Percentiles rank a stretch among this genome's conserved stretches.
Evolutionary conservation across 2,888 invertebrate species (phyloP).

Genomic region (Euspilapteryx auroguttella): DNA sequence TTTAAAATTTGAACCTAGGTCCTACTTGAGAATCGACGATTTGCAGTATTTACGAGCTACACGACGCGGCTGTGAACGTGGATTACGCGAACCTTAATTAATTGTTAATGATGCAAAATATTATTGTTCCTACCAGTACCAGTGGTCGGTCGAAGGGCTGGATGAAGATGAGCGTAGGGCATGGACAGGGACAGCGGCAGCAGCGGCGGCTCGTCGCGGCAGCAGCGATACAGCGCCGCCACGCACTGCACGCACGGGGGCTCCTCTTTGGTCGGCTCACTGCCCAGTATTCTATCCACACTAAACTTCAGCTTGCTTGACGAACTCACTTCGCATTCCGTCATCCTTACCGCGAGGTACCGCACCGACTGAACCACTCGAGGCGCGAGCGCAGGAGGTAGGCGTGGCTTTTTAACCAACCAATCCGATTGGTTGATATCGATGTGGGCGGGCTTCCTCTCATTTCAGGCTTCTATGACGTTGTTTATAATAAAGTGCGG

Average conservation of each 20-base stretch:
- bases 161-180: conserved; percentile 43
- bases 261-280: conserved; percentile 31
- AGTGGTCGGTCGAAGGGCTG: conserved; percentile 43
- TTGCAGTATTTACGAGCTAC: no score
- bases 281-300: conserved; percentile 68
- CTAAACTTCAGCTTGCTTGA: conserved; percentile 66
- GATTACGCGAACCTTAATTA: no score
- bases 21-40: no score
- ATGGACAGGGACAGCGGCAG: conserved; percentile 26
- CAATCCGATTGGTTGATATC: conserved; percentile 23
- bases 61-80: no score
- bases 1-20: no score
- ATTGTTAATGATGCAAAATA: no score
- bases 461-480: no score
- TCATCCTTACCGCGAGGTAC: neutral
- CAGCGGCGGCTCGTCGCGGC: conserved; percentile 50
- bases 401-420: conserved; percentile 41
- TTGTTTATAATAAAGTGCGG: conserved; percentile 51
- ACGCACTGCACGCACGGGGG: conserved; percentile 66
- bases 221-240: conserved; percentile 65
- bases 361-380: neutral
- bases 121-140: conserved; percentile 11
- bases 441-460: conserved; percentile 34
- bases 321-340: conserved; percentile 18
- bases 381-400: conserved; percentile 28